Conservation (phyloP, 2,888 invertebrate species). For the Junonia oenone region DNA sequence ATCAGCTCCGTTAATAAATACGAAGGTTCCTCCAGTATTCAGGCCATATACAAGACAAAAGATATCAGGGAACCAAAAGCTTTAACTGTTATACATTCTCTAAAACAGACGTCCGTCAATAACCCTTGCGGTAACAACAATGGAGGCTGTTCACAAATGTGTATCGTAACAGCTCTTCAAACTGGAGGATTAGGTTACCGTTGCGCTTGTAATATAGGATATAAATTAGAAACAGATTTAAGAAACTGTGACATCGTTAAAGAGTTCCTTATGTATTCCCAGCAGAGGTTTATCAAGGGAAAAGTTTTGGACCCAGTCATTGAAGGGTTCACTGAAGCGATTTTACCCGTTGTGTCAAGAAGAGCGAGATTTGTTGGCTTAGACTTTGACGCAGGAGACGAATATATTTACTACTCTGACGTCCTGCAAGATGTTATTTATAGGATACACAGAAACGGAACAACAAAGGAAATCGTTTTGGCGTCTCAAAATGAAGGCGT, state of each 20-base stretch:
- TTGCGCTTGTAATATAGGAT: conserved; percentile 95
- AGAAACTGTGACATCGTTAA: conserved; percentile 89
- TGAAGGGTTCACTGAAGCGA: conserved; percentile 96
- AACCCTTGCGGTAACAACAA: conserved; percentile 94
- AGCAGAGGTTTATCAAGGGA: conserved; percentile 96
- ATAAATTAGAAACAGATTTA: conserved; percentile 85
- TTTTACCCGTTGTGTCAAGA: conserved; percentile 94
- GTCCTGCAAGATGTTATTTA: conserved; percentile 97
- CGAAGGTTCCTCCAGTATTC: conserved; percentile 87
- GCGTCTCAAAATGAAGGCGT: conserved; percentile 98
- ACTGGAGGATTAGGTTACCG: conserved; percentile 89
- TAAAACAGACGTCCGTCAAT: conserved; percentile 86
- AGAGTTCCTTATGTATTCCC: conserved; percentile 96
- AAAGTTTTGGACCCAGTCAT: conserved; percentile 92
- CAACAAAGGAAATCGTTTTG: conserved; percentile 91
- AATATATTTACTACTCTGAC: conserved; percentile 98
- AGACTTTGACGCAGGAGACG: conserved; percentile 94
- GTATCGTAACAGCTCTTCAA: conserved; percentile 90
- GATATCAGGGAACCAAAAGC: conserved; percentile 91
- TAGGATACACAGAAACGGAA: conserved; percentile 87
- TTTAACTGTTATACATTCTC: conserved; percentile 88
- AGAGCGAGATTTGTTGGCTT: conserved; percentile 96
- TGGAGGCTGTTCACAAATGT: conserved; percentile 95
- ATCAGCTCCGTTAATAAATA: conserved; percentile 93
- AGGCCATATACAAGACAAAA: conserved; percentile 88